These are phyloP conservation scores for Ahaetulla prasina DNA, from an alignment of 2,113 vertebrate genomes.

Conservation along the genomic window DNA sequence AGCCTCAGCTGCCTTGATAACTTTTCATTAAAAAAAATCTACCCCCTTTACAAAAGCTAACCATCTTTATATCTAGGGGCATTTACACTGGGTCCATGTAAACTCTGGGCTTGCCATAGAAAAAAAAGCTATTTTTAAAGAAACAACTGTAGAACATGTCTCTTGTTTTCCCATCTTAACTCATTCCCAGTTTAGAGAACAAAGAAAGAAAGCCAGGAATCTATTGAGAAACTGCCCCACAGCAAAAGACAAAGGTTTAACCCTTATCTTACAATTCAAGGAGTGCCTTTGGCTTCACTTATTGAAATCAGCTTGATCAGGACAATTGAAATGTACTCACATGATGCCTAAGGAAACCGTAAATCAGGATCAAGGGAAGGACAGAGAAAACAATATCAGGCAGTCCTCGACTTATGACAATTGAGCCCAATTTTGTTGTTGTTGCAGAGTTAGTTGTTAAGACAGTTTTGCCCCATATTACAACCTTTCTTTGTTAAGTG, in stretches of 20 bases:
- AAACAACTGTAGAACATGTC: neutral
- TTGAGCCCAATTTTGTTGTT: no score
- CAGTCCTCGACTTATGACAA: neutral
- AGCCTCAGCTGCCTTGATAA: no score
- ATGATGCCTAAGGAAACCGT: neutral
- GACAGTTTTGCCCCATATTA: no score
- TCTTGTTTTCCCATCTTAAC: neutral
- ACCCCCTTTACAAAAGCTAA: neutral
- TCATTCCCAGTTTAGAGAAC: neutral
- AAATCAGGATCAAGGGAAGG: neutral
- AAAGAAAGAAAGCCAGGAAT: neutral
- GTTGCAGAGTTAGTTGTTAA: no score
- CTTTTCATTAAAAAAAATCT: neutral
- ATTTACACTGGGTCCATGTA: neutral
- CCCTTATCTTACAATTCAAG: neutral
- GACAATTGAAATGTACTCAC: neutral
- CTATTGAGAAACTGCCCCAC: neutral
- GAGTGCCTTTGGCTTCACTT: neutral
- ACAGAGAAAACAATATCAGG: neutral
- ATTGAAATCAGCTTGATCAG: neutral
- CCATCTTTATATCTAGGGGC: neutral
- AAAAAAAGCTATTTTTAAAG: neutral
- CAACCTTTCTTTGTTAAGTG: neutral
- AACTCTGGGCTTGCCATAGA: no score
- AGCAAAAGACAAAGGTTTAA: neutral